Percentiles rank a stretch among this genome's conserved stretches.
Conservation (phyloP, 2,113 vertebrate species). For the Fregetta grallaria region DNA sequence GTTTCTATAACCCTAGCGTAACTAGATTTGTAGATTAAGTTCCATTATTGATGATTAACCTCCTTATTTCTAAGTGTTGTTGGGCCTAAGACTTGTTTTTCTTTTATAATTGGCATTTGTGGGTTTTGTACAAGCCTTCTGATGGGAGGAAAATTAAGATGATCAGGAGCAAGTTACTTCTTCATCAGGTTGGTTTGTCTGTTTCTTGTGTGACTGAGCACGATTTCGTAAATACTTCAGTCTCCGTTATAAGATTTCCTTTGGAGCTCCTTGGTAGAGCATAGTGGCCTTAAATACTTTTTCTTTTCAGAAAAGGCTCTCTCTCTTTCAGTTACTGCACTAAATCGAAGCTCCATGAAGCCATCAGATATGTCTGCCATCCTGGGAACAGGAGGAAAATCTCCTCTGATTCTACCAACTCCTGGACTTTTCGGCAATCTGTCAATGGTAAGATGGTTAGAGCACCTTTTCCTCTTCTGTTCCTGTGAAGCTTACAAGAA, state of each 20-base stretch:
- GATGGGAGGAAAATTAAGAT: background rate
- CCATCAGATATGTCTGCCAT: slow-evolving; percentile 78
- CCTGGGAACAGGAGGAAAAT: slow-evolving; percentile 72
- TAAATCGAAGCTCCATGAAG: slow-evolving; percentile 64
- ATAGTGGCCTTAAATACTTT: background rate
- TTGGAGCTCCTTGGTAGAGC: background rate
- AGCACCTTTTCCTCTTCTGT: background rate
- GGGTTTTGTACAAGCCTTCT: background rate
- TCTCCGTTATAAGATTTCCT: background rate
- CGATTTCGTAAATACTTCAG: background rate
- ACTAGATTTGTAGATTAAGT: background rate
- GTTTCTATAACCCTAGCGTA: background rate
- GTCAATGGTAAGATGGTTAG: slow-evolving; percentile 73
- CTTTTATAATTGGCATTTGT: background rate
- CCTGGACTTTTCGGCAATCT: slow-evolving; percentile 70
- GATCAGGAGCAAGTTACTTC: background rate
- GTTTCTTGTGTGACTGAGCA: background rate
- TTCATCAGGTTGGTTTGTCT: background rate
- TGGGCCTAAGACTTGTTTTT: background rate
- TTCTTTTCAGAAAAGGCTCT: background rate
- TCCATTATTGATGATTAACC: background rate
- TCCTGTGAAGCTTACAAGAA: background rate
- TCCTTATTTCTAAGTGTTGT: background rate
- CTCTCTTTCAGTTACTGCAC: slow-evolving; percentile 66
- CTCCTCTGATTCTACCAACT: slow-evolving; percentile 71